Evolutionary conservation across 2,888 invertebrate species (phyloP).

Genomic region (Polymixis lichenea): DNA sequence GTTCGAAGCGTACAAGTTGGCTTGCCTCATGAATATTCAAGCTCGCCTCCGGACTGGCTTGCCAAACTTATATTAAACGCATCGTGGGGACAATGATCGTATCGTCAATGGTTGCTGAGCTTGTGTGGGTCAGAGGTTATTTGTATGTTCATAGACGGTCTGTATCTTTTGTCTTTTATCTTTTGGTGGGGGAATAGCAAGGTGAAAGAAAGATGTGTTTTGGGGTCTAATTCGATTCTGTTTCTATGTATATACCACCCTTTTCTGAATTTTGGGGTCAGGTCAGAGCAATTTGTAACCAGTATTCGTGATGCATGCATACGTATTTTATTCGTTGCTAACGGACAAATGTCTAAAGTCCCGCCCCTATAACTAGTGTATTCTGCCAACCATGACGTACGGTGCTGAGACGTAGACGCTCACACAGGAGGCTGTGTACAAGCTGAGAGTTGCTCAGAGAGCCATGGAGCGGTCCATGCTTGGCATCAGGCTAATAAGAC

Average conservation of each 20-base stretch:
- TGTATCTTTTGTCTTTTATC: slow-evolving; percentile 28
- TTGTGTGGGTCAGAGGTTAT: slow-evolving; percentile 19
- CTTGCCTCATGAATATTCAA: slow-evolving; percentile 75
- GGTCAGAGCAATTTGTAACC: not conserved
- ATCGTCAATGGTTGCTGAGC: slow-evolving; percentile 53
- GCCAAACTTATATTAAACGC: slow-evolving; percentile 76
- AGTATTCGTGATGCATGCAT: not conserved
- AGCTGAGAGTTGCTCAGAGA: no score
- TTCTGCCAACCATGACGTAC: no score
- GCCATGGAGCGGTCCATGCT: no score
- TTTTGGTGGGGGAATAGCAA: slow-evolving; percentile 4
- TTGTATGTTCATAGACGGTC: slow-evolving; percentile 12
- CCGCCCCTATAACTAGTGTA: no score
- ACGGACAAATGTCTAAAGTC: no score
- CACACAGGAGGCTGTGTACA: no score
- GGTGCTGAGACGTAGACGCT: no score
- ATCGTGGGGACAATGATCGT: slow-evolving; percentile 63
- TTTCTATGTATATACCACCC: not conserved
- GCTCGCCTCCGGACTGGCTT: slow-evolving; percentile 60
- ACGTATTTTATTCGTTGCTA: not conserved
- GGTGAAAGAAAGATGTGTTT: not conserved
- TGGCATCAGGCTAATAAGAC: no score
- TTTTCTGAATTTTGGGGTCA: not conserved
- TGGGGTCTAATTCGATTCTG: not conserved
- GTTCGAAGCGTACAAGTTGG: slow-evolving; percentile 61